Evolutionary conservation across 2,888 invertebrate genomes (phyloP).

Genomic region (Limnephilus marmoratus): DNA sequence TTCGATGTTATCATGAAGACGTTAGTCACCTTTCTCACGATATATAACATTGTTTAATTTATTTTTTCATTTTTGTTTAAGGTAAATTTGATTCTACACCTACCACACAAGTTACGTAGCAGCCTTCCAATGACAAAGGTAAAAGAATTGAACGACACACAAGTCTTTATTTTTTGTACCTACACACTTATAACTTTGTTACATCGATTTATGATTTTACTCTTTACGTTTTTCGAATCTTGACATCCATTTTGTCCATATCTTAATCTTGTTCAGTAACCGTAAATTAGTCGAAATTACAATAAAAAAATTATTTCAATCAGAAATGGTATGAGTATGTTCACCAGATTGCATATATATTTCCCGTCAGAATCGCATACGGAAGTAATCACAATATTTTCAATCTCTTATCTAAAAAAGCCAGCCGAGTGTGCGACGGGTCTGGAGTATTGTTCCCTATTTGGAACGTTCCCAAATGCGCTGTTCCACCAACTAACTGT

Average conservation of each 20-base stretch:
- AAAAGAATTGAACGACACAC: not conserved
- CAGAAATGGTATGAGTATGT: not conserved
- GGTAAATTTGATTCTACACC: not conserved
- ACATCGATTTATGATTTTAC: not conserved
- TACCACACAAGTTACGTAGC: not conserved
- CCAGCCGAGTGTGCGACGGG: not conserved
- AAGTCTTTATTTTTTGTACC: not conserved
- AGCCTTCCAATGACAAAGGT: not conserved
- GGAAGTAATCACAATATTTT: not conserved
- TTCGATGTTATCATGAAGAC: not conserved
- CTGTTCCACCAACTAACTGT: conserved; percentile 27
- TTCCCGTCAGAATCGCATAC: not conserved
- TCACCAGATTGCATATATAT: not conserved
- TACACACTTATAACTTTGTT: not conserved
- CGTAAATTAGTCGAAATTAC: not conserved
- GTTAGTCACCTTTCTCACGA: not conserved
- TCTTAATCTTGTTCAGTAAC: too few species aligned
- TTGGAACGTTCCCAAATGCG: conserved; percentile 36
- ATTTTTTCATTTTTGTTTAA: not conserved
- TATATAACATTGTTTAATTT: not conserved
- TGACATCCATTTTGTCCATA: too few species aligned
- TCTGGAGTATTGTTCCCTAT: conserved; percentile 13
- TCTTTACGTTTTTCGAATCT: too few species aligned
- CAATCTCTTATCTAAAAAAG: not conserved
- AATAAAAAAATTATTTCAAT: not conserved